phyloP scores from a whole-genome alignment of 2,113 vertebrate species.

The Donacobius atricapilla region DNA sequence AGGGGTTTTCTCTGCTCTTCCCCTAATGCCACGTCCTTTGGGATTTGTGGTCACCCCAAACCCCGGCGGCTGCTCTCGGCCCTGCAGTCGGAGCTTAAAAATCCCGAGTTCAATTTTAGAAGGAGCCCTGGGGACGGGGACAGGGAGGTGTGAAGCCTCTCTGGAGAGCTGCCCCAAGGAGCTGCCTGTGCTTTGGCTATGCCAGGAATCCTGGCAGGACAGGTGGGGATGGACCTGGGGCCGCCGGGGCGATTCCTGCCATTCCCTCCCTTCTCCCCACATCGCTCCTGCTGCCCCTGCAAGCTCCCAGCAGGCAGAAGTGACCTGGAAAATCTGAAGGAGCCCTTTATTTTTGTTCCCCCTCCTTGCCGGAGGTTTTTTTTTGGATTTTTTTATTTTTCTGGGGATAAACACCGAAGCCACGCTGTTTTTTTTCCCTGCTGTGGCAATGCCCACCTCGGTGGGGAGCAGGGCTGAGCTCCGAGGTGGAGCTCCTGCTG shows the following conservation, averaged over 20 bases:
- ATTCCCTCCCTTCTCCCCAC: neutral
- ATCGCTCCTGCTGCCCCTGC: neutral
- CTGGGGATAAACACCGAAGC: neutral
- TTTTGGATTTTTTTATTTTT: neutral
- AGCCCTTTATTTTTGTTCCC: neutral
- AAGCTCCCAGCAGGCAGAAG: neutral
- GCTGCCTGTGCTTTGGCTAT: neutral
- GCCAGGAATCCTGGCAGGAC: neutral
- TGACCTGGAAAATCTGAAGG: conserved; percentile 10
- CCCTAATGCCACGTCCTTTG: neutral
- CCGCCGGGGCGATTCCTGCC: neutral
- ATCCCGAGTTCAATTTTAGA: fast-evolving
- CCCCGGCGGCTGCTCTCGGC: fast-evolving
- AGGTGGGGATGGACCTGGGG: neutral
- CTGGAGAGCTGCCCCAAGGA: neutral
- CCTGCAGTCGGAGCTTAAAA: neutral
- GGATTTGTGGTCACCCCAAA: neutral
- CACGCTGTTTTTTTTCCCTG: neutral
- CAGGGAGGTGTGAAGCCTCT: fast-evolving
- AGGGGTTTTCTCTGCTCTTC: neutral
- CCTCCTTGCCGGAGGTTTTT: neutral
- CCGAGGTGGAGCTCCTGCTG: neutral
- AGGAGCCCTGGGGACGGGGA: neutral
- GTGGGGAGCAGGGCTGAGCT: neutral
- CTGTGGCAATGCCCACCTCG: neutral